Evolutionary conservation across 2,113 vertebrate species (phyloP), one percentile per base, ranked within the genome.

Genomic region (Macroglossus sobrinus): DNA sequence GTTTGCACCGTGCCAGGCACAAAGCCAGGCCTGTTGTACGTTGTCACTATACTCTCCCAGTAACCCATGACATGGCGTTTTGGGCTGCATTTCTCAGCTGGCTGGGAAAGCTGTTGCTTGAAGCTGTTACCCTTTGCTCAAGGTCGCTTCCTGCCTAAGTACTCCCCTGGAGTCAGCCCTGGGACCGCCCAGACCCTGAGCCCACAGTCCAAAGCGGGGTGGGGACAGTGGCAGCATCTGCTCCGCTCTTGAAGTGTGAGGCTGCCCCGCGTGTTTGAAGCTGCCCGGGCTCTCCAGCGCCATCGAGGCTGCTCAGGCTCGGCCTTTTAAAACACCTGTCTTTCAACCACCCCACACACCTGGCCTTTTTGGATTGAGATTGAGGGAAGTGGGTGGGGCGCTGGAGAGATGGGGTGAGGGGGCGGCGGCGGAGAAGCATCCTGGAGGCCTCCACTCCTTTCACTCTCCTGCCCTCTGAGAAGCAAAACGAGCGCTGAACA

Each of bases 131-230:
- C 33, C 38, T 47, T 14, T 35, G 28, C 30, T 64, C 66, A 45
- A 61, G 63, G 45, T 71, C 92, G 59, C 0, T 0, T 28, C 0
- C 0, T 19, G 28, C 53, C 47, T 43, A 3, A 26, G 55, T 71
- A 2, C 84, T 40, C 38, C n/a, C 66, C 18, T 57, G 19, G 47
- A 43, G 22, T 59, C 45, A 19, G 14, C 33, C 33, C 24, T 10
- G 2, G 72, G 47, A 22, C 11, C 7, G 15, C 76, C 50, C 7
- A 2, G 45, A 18, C 61, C 47, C 30, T 30, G 6, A 12, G 5
- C 22, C 69, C 26, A 1, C 6, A 0, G 22, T 21, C 28, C 40
- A 10, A 22, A 13, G 16, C 13, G 0, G 11, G 11, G 22, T 14
- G 15, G 45, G 35, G 22, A 14, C 0, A 28, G 21, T 35, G 16